Conservation (phyloP, 2,113 vertebrate species). For the Cinclus cinclus region DNA sequence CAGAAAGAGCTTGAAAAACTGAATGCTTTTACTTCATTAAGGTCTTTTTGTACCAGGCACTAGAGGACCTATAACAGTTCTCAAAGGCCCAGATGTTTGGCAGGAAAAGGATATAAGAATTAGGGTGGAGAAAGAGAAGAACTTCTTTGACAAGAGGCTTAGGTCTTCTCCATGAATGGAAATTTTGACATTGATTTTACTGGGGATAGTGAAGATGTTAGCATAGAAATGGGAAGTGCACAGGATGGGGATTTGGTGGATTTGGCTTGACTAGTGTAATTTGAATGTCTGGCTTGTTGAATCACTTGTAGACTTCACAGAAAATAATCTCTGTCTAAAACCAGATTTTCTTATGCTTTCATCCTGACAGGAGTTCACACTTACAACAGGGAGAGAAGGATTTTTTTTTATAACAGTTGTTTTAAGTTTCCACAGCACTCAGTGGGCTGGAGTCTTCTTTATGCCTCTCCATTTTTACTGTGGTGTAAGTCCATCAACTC, state of each 20-base stretch:
- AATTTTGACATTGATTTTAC: neutral
- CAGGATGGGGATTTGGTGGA: neutral
- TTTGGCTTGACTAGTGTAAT: neutral
- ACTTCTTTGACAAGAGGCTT: accelerated
- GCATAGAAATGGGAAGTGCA: neutral
- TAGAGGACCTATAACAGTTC: neutral
- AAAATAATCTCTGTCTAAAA: neutral
- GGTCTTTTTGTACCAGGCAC: neutral
- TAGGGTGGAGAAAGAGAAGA: neutral
- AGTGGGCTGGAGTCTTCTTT: neutral
- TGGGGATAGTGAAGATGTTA: neutral
- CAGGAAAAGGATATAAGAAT: neutral
- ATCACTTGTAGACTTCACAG: neutral
- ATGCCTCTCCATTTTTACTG: neutral
- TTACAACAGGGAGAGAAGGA: neutral
- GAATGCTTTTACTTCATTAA: neutral
- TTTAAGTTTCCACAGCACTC: neutral
- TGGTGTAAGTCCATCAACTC: neutral
- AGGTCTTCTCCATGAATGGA: neutral
- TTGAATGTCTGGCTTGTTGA: neutral
- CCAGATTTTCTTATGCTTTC: neutral
- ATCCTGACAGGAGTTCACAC: neutral
- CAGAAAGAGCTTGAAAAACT: neutral
- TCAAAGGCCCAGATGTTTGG: neutral
- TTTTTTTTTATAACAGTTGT: neutral